Evolutionary conservation across 2,113 vertebrate genomes (phyloP), one percentile per base, ranked within the genome.

Genomic region (Meleagris gallopavo): DNA sequence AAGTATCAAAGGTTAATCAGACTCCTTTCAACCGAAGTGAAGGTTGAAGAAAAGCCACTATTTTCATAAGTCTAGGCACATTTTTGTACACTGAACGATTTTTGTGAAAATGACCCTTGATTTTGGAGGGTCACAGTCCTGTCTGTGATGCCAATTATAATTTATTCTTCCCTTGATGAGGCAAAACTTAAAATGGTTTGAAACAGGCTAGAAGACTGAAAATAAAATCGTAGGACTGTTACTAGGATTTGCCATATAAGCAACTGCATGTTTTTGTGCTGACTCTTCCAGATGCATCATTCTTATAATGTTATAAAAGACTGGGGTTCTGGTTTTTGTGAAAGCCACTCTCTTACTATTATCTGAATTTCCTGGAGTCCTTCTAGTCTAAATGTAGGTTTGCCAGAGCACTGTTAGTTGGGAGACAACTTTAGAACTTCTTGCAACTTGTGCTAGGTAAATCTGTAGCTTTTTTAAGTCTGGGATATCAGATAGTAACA

Each of bases 51-150:
- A 83, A 74, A 61, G 11, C 6, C 16, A 83, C 40, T 2, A 4
- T 83, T 77, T 70, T 77, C 25, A 27, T 20, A 24, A 20, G n/a
- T 46, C 4, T 43, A 34, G 14, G 18, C 27, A 54, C 52, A 17
- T 54, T 17, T 54, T 17, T 30, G 15, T 54, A 54, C 48, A 14
- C 25, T 54, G 14, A 7, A 64, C 0, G 0, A 0, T 8, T 70
- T 89, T 36, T 81, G 32, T 54, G 10, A 83, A 65, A 88, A 76
- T 5, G 79, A 6, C 10, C 18, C 46, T 70, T 36, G 30, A 10
- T 90, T 80, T 73, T 69, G 48, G 17, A 36, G 9, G 7, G 4
- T 13, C 4, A 34, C 9, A 21, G 70, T 80, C 45, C 43, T 77
- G 6, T 60, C 61, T 66, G 6, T 52, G 24, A 77, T 54, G 10